phyloP scores from a whole-genome alignment of 1,140 invertebrate species.

The Drosophila miranda region DNA sequence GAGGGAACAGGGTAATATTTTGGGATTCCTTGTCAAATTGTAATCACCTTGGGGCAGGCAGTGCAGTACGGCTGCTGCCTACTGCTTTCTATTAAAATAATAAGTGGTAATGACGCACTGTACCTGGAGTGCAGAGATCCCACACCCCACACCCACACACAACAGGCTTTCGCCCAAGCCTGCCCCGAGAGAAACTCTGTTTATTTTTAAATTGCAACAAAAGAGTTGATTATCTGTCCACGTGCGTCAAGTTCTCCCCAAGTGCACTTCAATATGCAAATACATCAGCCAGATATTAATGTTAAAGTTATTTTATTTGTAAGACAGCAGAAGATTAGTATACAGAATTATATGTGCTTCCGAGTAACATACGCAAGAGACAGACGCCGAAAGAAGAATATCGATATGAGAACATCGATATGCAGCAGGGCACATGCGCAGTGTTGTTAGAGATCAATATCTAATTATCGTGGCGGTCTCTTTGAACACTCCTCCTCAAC shows the following conservation, averaged over 20 bases:
- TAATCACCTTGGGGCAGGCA: not conserved
- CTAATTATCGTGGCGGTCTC: too few relatives aligned
- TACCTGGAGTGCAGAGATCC: slow-evolving; percentile 1
- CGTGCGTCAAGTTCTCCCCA: slow-evolving; percentile 41
- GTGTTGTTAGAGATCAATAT: too few relatives aligned
- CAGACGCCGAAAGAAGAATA: too few relatives aligned
- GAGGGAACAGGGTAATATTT: not conserved
- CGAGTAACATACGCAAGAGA: too few relatives aligned
- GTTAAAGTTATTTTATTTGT: too few relatives aligned
- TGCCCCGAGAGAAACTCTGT: slow-evolving; percentile 7
- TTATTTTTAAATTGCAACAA: slow-evolving; percentile 42
- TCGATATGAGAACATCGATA: too few relatives aligned
- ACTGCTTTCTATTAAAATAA: slow-evolving; percentile 48
- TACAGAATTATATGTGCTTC: too few relatives aligned
- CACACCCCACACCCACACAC: not conserved
- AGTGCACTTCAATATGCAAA: slow-evolving; percentile 69
- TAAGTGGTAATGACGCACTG: slow-evolving; percentile 25
- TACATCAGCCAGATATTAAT: slow-evolving; percentile 54
- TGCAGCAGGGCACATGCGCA: too few relatives aligned
- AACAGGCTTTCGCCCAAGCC: not conserved
- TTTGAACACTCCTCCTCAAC: too few relatives aligned
- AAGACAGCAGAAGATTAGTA: too few relatives aligned
- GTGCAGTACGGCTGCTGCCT: slow-evolving; percentile 2
- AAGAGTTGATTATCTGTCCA: slow-evolving; percentile 57
- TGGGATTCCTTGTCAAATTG: not conserved